These are phyloP conservation scores for Lytechinus pictus DNA, from an alignment of 35 echinoderm and acorn worm species.

Conservation along the genomic window DNA sequence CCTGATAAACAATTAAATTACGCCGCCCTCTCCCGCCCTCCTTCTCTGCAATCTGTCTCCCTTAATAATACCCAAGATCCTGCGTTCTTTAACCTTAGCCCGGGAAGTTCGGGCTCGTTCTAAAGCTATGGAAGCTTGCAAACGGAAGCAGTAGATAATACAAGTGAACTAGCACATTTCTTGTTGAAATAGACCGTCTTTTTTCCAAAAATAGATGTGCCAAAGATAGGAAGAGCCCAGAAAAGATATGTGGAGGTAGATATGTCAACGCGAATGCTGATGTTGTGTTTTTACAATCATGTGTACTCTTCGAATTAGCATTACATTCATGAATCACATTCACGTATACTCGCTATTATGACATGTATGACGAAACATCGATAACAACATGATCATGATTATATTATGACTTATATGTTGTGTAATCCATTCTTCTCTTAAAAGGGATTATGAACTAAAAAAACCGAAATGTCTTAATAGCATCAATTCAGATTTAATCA, in stretches of 20 bases:
- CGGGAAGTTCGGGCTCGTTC: not conserved
- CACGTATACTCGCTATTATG: too few relatives aligned
- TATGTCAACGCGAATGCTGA: not conserved
- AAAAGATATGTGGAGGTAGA: not conserved
- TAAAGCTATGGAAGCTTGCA: slow-evolving; percentile 3
- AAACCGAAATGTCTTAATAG: too few relatives aligned
- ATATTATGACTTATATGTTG: too few relatives aligned
- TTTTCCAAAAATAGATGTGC: not conserved
- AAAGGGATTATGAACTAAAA: too few relatives aligned
- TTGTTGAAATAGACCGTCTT: not conserved
- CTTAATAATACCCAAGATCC: not conserved
- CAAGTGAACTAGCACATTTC: slow-evolving; percentile 11
- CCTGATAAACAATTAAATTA: not conserved
- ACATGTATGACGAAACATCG: too few relatives aligned
- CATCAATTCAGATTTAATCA: too few relatives aligned
- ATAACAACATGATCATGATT: too few relatives aligned
- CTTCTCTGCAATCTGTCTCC: not conserved
- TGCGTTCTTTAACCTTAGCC: not conserved
- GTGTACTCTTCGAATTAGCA: too few relatives aligned
- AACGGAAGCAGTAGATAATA: slow-evolving; percentile 18
- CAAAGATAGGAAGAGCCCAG: not conserved
- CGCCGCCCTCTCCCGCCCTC: not conserved
- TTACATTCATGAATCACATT: too few relatives aligned
- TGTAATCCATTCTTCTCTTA: too few relatives aligned
- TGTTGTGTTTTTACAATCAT: too few relatives aligned